Evolutionary conservation across 1,140 invertebrate genomes (phyloP), one percentile per base, ranked within the genome.

Genomic region (Trigoniulus corallinus): DNA sequence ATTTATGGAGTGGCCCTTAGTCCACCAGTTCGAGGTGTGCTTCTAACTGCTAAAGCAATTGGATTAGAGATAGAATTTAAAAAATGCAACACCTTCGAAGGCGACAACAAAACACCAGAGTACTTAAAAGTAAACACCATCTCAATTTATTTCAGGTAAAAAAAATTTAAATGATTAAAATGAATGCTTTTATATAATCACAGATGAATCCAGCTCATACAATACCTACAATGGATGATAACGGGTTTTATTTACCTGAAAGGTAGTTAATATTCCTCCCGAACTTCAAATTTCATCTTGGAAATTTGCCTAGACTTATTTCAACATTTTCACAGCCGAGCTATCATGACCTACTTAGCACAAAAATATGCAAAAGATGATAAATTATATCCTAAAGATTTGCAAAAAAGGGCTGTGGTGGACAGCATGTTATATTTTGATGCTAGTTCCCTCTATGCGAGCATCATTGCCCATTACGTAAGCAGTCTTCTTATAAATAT

Each of bases 341-440:
- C 82, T 40, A 80, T 85, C 56, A 75, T 76, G 56, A 67, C 72
- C 29, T 88, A 87, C 64, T 63, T 83, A 55, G 74, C 67, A 1
- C 75, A 79, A 54, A 72, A 81, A 50, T 86, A 84, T 60, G 78
- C 70, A 29, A 81, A 82, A 59, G 71, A 78, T 56, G 76, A 74
- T 12, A 75, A 58, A 66, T 66, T 84, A 21, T 84, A 81, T 62
- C 82, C 81, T 13, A 77, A 74, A 57, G 74, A 80, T 54, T 68
- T 74, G 1, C 74, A 77, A 57, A 63, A 74, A 54, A 72, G 80
- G 47, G 83, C 81, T 2, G 0, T 82, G 0, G 73, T 88, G 10
- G 77, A 87, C 61, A 77, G 81, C 56, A 69, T 80, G 53, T 64
- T 88, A 24, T 77, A 78, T 58, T 88, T 87, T 61, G 82, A 86